Base-by-base conservation (phyloP, 1,140 invertebrate genomes). In the Euura saliciscinereae region DNA sequence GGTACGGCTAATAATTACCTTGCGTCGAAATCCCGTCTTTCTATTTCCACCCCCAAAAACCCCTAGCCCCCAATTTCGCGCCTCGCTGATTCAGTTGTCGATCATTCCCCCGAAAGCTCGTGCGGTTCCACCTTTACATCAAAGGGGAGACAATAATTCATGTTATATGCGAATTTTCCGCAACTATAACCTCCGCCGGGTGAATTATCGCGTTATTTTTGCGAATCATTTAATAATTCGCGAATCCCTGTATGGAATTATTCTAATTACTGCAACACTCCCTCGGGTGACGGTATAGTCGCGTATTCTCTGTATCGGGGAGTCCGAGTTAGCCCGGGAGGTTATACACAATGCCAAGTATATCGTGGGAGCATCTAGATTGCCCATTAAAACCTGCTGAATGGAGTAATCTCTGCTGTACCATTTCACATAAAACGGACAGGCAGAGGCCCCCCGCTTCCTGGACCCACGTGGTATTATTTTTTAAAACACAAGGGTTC, bases 1-100 rank as follows among this genome's bases (percentile, higher is more conserved):
- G 71, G 71, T 71, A 79, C 74, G 43, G 79, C 79, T 81, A 81
- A 80, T 81, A 81, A 81, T 81, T 79, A 76, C 80, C 79, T 74
- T 67, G 8, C 42, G 66, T 10, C 8, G 13, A 5, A 42, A 59
- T 59, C 51, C 51, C 51, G 51, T 59, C 51, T 59, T 59, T 59
- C 51, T n/a, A 11, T n/a, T 8, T n/a, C 66, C 66, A 8, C 65
- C 65, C 65, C 65, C 65, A 1, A 7, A 6, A 8, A 6, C 65
- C 65, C 65, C 65, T 2, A 8, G 43, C 5, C 51, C 51, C 51
- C 51, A 59, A 59, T 59, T 59, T 59, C 51, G 13, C 51, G 51
- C 51, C 51, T 59, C 51, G 51, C 51, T 6, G 51, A 59, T n/a
- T 59, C 51, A 59, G 51, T 59, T 59, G 51, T 59, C 51, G 51